Base-by-base conservation (phyloP, 1,140 invertebrate species). In the Pseudomyrmex pallidus region DNA sequence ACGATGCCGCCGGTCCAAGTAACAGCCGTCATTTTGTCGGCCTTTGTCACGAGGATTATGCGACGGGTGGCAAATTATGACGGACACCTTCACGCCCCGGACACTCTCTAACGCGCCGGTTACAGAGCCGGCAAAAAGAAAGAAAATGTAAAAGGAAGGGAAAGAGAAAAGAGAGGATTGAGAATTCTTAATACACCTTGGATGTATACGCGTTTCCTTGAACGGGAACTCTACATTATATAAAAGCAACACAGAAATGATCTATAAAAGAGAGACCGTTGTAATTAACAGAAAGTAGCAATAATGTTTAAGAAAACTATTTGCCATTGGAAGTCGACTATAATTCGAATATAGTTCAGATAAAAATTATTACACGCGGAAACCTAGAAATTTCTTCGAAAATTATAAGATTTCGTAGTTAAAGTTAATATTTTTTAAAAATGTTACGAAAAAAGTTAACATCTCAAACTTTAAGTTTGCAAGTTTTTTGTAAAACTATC, bases 21-120 rank as follows among this genome's bases (percentile, higher is more conserved):
- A 91, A 91, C 90, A 89, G 90, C 85, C 91, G 74, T 87, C 86
- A 90, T 91, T 92, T 92, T 92, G 91, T 92, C 91, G 90, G 91
- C 90, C 86, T 91, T 91, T 87, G 91, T 92, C 89, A 91, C 91
- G 91, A 91, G 83, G 90, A 92, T 92, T 92, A 92, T 91, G 90
- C 88, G 90, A 85, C 87, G 89, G 86, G 87, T 92, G 90, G 91
- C 91, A 92, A 92, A 92, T 92, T 91, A 91, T 91, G 91, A 92
- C 90, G 89, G 90, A 91, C 90, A 92, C 90, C 89, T 92, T 90
- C 90, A 90, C 89, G 89, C 88, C 82, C 87, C 73, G 85, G 61
- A 89, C 87, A 88, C 84, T 86, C 78, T 83, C 87, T 85, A 88
- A 88, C 84, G 84, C 74, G 83, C 50, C 70, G 62, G 63, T 61